Percentiles rank a stretch among this genome's conserved stretches.
Conservation (phyloP, 2,113 vertebrate genomes). For the Progne subis region DNA sequence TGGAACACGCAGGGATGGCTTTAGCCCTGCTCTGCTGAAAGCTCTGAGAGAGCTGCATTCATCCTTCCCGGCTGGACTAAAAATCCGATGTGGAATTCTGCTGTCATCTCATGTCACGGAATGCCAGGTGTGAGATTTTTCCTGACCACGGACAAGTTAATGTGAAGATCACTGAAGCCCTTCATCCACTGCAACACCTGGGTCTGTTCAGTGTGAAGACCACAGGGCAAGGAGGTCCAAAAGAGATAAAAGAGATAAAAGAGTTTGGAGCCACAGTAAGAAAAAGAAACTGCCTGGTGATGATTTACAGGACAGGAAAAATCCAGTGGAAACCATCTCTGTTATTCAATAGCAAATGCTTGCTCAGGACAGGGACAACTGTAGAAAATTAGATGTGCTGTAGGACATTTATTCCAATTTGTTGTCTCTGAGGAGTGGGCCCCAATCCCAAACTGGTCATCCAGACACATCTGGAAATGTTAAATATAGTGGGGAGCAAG, state of each 20-base stretch:
- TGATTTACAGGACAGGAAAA: background rate
- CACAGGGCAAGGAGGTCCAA: background rate
- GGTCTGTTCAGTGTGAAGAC: background rate
- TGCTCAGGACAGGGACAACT: background rate
- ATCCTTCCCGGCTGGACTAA: background rate
- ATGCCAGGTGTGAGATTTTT: background rate
- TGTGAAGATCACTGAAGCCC: background rate
- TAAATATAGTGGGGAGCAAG: slow-evolving; percentile 16
- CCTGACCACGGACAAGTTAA: background rate
- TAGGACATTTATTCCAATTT: background rate
- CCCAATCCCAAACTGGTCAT: slow-evolving; percentile 5
- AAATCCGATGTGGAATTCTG: background rate
- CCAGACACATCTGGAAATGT: slow-evolving; percentile 54
- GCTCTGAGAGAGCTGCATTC: background rate
- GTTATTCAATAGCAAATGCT: background rate
- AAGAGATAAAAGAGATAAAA: background rate
- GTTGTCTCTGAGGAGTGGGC: background rate
- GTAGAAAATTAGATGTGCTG: background rate
- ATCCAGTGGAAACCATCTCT: background rate
- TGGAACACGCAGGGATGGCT: background rate
- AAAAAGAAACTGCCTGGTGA: background rate
- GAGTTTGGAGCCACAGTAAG: background rate
- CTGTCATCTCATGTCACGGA: background rate
- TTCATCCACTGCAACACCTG: background rate
- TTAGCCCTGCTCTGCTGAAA: background rate